Evolutionary conservation across 2,797 vertebrate genomes (phyloP), one percentile per base, ranked within the genome.

Genomic region (Galaxias olidus): DNA sequence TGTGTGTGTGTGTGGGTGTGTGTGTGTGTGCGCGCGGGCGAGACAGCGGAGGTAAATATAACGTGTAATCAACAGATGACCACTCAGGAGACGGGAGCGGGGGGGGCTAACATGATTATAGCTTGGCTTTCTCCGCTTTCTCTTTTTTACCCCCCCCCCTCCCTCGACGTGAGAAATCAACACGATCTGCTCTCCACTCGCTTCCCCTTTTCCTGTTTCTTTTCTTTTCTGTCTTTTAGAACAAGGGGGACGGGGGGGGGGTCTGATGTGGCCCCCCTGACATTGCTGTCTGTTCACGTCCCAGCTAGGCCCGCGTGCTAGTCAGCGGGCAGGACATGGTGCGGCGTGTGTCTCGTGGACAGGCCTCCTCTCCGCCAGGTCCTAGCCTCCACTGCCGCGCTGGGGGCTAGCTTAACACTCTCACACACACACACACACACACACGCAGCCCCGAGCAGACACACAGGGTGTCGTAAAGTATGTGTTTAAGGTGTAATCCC

Each of bases 31-130:
- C 17, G 4, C 72, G 72, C 68, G 79, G 84, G 81, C 77, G 76
- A 87, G 83, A 87, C 79, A 84, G 86, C 81, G 76, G 93, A 89
- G 88, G 92, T 96, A 96, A 92, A 90, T 92, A 96, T 94, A 94
- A 91, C 79, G 69, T 96, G 95, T 95, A 96, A 93, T 93, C 92
- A 93, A 91, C 90, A 90, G 92, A 92, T 93, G 92, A 91, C 91
- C 91, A 91, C 90, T 93, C 90, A 81, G 87, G 79, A 77, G 80
- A 83, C 78, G 84, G 47, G 55, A 45, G 59, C 42, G 20, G 55
- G 58, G 56, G 56, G 65, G 76, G 69, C 88, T 92, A 92, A 92
- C 91, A 87, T 93, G 91, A 93, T 93, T 93, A 92, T 91, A 92
- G 89, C 88, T 85, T 89, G 80, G 78, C 86, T 87, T 90, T 89